Percentiles rank a stretch among this genome's conserved stretches.
Conservation (phyloP, 2,113 vertebrate genomes). For the Pipra filicauda region DNA sequence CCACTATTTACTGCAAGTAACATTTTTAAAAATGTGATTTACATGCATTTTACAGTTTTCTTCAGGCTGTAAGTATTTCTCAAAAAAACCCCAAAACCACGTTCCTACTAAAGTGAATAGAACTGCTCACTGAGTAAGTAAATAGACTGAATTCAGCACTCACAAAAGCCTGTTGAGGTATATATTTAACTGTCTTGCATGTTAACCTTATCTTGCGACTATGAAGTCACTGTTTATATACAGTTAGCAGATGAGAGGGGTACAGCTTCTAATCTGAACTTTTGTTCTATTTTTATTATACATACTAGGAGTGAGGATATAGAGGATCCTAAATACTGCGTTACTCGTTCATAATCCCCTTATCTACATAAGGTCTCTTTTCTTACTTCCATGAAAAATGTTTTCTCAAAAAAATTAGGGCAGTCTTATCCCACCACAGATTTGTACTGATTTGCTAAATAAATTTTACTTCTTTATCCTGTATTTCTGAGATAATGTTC, state of each 20-base stretch:
- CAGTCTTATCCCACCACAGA: neutral
- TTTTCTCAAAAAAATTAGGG: neutral
- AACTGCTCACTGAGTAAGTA: neutral
- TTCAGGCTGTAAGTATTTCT: neutral
- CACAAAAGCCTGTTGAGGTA: neutral
- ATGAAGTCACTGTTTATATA: neutral
- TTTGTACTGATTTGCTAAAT: neutral
- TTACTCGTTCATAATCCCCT: neutral
- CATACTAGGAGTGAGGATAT: neutral
- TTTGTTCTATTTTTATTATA: neutral
- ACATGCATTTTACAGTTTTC: neutral
- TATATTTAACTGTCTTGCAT: neutral
- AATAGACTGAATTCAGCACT: neutral
- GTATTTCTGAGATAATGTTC: neutral
- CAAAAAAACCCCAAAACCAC: neutral
- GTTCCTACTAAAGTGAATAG: neutral
- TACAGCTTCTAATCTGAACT: neutral
- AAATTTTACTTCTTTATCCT: neutral
- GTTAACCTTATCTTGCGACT: neutral
- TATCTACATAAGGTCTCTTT: neutral
- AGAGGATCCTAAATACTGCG: neutral
- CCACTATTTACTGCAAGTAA: neutral
- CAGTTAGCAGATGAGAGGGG: neutral
- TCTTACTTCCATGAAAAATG: neutral
- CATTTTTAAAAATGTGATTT: rapidly evolving